These are phyloP conservation scores for Schizopygopsis pylzovi DNA, from an alignment of 2,797 vertebrate species.

Conservation along the genomic window DNA sequence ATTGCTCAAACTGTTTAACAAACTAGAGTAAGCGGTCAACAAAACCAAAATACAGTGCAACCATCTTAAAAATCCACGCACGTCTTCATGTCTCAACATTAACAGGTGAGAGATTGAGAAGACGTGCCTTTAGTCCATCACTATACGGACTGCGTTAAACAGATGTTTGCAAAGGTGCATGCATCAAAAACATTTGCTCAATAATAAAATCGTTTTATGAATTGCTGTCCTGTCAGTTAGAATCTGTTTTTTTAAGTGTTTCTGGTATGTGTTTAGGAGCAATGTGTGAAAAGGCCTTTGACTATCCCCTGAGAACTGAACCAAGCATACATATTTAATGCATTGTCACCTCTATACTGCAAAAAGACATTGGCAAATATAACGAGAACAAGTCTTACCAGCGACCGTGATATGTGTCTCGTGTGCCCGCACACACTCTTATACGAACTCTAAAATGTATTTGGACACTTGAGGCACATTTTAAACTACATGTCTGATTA, in stretches of 20 bases:
- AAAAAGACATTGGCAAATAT: neutral
- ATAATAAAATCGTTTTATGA: neutral
- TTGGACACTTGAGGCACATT: neutral
- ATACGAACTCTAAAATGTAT: neutral
- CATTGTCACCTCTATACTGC: neutral
- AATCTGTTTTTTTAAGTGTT: neutral
- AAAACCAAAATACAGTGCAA: neutral
- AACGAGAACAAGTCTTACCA: neutral
- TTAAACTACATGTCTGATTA: neutral
- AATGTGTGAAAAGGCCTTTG: constrained; percentile 9
- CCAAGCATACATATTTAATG: constrained; percentile 13
- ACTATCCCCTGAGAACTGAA: neutral
- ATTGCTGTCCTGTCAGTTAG: no score
- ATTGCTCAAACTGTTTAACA: neutral
- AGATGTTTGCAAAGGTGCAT: neutral
- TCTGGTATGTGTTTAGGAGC: neutral
- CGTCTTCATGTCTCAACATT: neutral
- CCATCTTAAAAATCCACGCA: neutral
- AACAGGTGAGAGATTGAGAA: neutral
- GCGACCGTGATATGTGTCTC: neutral
- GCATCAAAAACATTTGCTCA: no score
- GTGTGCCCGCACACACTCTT: no score
- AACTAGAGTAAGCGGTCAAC: neutral
- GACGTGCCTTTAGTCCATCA: neutral
- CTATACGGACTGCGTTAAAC: neutral